Base-by-base conservation (phyloP, 2,113 vertebrate genomes). In the Epinephelus lanceolatus region DNA sequence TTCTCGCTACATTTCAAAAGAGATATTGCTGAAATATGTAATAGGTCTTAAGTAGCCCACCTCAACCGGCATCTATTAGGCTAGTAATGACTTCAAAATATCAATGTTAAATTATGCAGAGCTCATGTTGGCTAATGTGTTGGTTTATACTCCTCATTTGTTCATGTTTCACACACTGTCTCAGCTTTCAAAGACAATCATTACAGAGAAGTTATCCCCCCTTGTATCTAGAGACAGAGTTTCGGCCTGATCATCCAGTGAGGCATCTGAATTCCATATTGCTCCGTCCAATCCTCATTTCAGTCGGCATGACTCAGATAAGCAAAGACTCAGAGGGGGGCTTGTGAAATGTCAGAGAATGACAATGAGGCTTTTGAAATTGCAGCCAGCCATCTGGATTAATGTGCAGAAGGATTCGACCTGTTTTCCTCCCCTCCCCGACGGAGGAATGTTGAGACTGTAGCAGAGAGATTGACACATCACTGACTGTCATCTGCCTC, bases 291-390 rank as follows among this genome's bases (percentile, higher is more conserved):
- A 62, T 87, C 74, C 62, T 88, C 70, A 82, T 90, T 91, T 82
- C 73, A 87, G 69, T 84, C 78, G 63, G 78, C 76, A 73, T 84
- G 86, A 89, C 85, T 91, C 80, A 86, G 81, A 88, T 71, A 87
- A 87, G 83, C 84, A 79, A 79, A 76, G 71, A 73, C 84, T 87
- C 84, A 19, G 51, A 73, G 71, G 73, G 72, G 80, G 57, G 75
- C 27, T 81, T 71, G 81, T 47, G 68, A 86, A 90, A 91, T 90
- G 89, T 89, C 88, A 82, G 60, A 49, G 90, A 92, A 91, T 88
- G 80, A 90, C 85, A 90, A 93, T 91, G 84, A 92, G 75, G 60
- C 71, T 87, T 91, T 88, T 83, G 73, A 85, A 92, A 89, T 70
- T 86, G 75, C 81, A 88, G 86, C 66, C 78, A 83, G 78, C 80